These are phyloP conservation scores for Silurus aristotelis DNA, from an alignment of 2,797 vertebrate genomes.

Conservation along the genomic window DNA sequence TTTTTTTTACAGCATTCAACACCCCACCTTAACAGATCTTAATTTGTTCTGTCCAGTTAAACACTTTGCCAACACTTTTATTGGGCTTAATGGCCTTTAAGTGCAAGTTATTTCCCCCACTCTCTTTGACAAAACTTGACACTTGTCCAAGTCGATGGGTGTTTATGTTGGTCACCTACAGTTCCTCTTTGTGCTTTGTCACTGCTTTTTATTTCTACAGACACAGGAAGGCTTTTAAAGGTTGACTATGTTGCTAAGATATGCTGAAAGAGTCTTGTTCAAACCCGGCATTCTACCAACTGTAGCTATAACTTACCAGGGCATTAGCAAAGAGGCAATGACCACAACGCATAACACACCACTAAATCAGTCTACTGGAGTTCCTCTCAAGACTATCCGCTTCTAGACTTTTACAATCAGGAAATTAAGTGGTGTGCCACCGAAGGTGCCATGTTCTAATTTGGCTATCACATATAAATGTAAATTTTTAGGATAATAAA, in stretches of 20 bases:
- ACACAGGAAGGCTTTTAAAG: constrained; percentile 23
- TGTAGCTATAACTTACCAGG: not conserved
- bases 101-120: constrained; percentile 8
- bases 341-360: not conserved
- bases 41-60: constrained; percentile 49
- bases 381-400: not conserved
- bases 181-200: constrained; percentile 22
- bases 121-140: constrained; percentile 33
- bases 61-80: constrained; percentile 44
- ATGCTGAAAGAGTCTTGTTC: not conserved
- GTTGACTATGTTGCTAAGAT: constrained; percentile 25
- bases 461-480: too few species aligned
- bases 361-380: not conserved
- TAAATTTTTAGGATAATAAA: too few species aligned
- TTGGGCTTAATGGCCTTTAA: constrained; percentile 39
- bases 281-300: not conserved
- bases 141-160: constrained; percentile 22
- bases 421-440: too few species aligned
- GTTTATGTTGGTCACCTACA: constrained; percentile 32
- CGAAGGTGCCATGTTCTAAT: too few species aligned
- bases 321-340: not conserved
- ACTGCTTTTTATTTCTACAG: constrained; percentile 4
- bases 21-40: constrained; percentile 38
- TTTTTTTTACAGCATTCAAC: constrained; percentile 25
- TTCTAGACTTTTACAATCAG: too few species aligned